Conservation (phyloP, 37 sponge, comb jelly and placozoan genomes). For the Mnemiopsis leidyi region DNA sequence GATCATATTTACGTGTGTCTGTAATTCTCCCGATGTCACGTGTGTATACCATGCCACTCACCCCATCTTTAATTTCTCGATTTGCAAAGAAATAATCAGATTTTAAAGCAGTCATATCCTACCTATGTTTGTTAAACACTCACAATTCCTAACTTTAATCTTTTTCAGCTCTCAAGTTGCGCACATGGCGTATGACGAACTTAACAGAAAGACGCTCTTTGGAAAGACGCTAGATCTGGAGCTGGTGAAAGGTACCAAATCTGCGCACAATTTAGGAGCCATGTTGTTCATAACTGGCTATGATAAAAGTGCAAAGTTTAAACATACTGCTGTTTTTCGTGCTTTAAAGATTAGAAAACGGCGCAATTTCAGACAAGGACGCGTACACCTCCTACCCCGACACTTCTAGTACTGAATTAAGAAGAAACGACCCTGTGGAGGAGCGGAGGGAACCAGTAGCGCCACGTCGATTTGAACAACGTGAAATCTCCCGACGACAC, state of each 20-base stretch:
- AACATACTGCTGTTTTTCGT: no score
- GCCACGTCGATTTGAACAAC: background rate
- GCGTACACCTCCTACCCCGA: constrained; percentile 54
- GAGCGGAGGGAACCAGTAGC: background rate
- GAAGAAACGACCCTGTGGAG: background rate
- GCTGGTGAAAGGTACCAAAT: constrained; percentile 12
- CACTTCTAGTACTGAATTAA: background rate
- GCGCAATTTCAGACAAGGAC: constrained; percentile 22
- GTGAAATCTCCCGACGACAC: background rate
- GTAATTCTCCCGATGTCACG: background rate
- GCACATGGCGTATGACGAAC: constrained; percentile 18
- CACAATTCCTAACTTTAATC: background rate
- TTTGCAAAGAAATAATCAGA: background rate
- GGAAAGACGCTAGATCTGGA: constrained; percentile 42
- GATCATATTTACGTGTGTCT: background rate
- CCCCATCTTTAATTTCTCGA: background rate
- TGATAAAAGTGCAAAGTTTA: no score
- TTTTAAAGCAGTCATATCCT: background rate
- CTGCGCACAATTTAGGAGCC: no score
- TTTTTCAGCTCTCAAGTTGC: constrained; percentile 45
- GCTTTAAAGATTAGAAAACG: no score
- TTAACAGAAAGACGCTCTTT: constrained; percentile 18
- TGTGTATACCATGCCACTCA: background rate
- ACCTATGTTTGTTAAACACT: no score
- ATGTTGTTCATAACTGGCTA: no score